A percentile compares a stretch with the other conserved stretches of the same genome.
Evolutionary conservation across 2,113 vertebrate species (phyloP).

Genomic region (Tympanuchus pallidicinctus): DNA sequence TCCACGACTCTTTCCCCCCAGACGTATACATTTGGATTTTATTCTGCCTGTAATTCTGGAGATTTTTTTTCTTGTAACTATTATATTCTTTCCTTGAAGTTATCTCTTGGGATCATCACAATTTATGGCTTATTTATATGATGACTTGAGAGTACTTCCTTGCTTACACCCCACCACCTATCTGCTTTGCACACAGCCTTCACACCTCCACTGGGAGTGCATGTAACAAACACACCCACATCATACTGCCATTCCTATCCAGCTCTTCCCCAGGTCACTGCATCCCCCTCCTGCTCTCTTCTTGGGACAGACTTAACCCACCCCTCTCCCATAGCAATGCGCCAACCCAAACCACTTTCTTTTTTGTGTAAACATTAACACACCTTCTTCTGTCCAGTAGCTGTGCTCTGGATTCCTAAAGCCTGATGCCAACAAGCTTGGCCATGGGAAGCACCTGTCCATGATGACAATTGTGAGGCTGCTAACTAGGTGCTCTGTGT

Average conservation of each 20-base stretch:
- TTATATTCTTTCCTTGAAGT: neutral
- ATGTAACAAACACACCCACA: accelerated
- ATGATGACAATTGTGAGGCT: neutral
- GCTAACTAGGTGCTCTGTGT: neutral
- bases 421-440: neutral
- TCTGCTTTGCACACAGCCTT: neutral
- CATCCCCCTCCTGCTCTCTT: neutral
- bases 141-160: neutral
- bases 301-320: neutral
- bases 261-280: neutral
- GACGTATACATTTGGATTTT: neutral
- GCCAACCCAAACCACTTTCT: neutral
- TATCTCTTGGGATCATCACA: neutral
- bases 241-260: neutral
- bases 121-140: neutral
- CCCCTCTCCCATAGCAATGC: neutral
- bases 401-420: neutral
- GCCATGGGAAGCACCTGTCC: neutral
- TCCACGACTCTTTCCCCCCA: neutral
- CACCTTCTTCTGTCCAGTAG: neutral
- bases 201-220: neutral
- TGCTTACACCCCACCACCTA: neutral
- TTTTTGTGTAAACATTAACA: neutral
- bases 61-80: slow-evolving; percentile 1
- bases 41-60: slow-evolving; percentile 29